Evolutionary conservation across 23 tunicate species (phyloP), one percentile per base, ranked within the genome.

Genomic region (Pegea sp.): DNA sequence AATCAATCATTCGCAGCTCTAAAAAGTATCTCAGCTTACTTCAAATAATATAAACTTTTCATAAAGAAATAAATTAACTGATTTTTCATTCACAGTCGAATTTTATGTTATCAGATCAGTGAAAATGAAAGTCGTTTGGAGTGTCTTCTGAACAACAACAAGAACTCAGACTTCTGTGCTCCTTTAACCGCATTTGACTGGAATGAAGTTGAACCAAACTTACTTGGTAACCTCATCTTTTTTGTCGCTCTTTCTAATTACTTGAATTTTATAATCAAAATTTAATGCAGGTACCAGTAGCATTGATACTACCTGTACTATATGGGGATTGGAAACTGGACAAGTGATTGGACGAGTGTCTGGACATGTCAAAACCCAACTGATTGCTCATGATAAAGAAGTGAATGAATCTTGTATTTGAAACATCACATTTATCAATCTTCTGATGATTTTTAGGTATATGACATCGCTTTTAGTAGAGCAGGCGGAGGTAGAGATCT

Each of bases 321-420:
- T 89, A 42, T 89, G 98, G 98, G 98, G 89, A 3, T 49, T 89
- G 24, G 98, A 89, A 52, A 77, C 90, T 3, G 90, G 90, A 7
- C 98, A 89, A 58, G 80, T 77, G 0, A 57, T 89, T 33, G 71
- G 98, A 13, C 54, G 81, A 46, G 70, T 62, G 13, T 71, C 90
- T 23, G 98, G 98, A 28, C 78, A 71, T 33, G 98, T 89, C 16
- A 89, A 76, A 56, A 89, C 98, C n/a, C 98, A 89, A 51, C 68
- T 89, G 24, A 89, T 89, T 30, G 98, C 98, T 0, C 98, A 89
- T 67, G 98, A 89, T 54, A 76, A 89, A 62, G 98, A 89, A 60
- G 90, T 77, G 19, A 50, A 38, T 38, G 16, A 38, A 16, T 11
- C 11, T 38, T 38, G 16, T 11, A 38, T 38, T 11, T 38, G 16